Conservation (phyloP, 2,113 vertebrate species). For the Oncorhynchus kisutch region DNA sequence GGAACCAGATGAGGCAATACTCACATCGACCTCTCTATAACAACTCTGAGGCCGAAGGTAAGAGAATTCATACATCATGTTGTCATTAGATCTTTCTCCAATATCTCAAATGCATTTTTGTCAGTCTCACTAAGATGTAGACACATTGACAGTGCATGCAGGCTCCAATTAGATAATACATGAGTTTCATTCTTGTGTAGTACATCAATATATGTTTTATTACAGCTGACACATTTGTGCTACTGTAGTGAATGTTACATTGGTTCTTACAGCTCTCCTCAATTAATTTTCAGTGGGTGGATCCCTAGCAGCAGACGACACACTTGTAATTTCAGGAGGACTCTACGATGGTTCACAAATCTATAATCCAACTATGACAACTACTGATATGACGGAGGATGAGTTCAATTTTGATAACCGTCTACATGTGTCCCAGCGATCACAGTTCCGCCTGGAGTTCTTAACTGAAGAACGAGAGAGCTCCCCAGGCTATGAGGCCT, state of each 20-base stretch:
- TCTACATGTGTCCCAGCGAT: constrained; percentile 27
- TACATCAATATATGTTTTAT: too few relatives aligned
- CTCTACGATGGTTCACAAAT: constrained; percentile 68
- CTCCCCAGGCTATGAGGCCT: background rate
- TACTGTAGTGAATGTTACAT: background rate
- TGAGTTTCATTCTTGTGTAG: too few relatives aligned
- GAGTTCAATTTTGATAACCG: constrained; percentile 32
- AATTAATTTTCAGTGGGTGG: constrained; percentile 46
- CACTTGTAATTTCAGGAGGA: constrained; percentile 72
- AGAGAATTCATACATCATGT: constrained; percentile 11
- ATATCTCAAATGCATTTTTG: background rate
- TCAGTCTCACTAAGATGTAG: too few relatives aligned
- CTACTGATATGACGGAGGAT: constrained; percentile 45
- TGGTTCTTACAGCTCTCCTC: background rate
- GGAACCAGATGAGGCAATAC: constrained; percentile 68
- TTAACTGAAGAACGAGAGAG: constrained; percentile 48
- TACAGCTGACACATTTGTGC: background rate
- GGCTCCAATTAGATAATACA: too few relatives aligned
- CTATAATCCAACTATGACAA: constrained; percentile 53
- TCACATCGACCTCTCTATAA: constrained; percentile 69
- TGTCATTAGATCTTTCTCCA: background rate
- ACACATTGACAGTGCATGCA: too few relatives aligned
- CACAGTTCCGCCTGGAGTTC: constrained; percentile 68
- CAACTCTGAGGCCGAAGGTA: constrained; percentile 62
- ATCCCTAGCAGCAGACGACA: constrained; percentile 64